Evolutionary conservation across 2,113 vertebrate species (phyloP).

Genomic region (Oreocharis arfaki): DNA sequence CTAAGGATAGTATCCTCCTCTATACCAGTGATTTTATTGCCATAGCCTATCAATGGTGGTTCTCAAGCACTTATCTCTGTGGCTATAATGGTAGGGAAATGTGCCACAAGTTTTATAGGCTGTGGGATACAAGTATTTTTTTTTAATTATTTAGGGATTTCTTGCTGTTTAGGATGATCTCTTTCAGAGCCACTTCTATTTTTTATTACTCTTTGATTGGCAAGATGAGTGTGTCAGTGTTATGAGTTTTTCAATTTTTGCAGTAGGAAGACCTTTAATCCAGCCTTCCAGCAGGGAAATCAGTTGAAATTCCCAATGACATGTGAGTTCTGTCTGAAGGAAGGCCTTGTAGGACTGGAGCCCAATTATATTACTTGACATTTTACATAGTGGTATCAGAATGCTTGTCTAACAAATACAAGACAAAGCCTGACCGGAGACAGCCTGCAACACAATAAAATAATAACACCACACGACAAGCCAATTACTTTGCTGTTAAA

Average conservation of each 20-base stretch:
- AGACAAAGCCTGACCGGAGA: conserved; percentile 22
- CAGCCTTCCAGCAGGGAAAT: conserved; percentile 48
- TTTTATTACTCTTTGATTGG: conserved; percentile 38
- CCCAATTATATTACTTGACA: conserved; percentile 59
- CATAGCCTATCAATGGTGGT: neutral
- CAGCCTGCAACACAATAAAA: conserved; percentile 38
- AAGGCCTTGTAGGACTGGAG: conserved; percentile 11
- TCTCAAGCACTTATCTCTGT: neutral
- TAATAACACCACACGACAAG: neutral
- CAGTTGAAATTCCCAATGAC: conserved; percentile 44
- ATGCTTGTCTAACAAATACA: conserved; percentile 50
- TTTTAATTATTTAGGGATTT: conserved; percentile 10
- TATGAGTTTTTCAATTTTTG: conserved; percentile 54
- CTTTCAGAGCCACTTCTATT: neutral
- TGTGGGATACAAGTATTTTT: neutral
- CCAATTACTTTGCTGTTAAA: neutral
- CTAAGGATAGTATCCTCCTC: neutral
- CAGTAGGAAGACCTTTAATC: conserved; percentile 49
- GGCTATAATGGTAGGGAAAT: neutral
- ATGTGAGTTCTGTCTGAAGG: conserved; percentile 17
- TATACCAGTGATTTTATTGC: neutral
- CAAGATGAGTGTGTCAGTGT: conserved; percentile 15
- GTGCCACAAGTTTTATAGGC: neutral
- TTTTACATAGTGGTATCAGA: conserved; percentile 46
- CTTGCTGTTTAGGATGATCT: neutral